A percentile compares a stretch with the other conserved stretches of the same genome.
These are phyloP conservation scores for Acropora tenuis DNA, from an alignment of 64 coral and sea anemone genomes.

Conservation along the genomic window DNA sequence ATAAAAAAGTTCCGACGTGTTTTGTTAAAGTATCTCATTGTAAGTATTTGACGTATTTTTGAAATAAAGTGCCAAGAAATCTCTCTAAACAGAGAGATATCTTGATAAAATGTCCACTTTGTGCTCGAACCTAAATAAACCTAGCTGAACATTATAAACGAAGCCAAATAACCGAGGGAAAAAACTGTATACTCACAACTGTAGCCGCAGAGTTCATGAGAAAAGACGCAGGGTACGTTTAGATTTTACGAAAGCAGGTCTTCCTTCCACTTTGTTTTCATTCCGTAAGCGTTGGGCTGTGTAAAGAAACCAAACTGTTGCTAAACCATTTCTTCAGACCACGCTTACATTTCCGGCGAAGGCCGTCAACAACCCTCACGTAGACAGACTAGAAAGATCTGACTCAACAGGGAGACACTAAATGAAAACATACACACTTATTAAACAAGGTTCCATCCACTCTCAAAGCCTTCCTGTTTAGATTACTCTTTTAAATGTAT, in stretches of 20 bases:
- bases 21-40: neutral
- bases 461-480: neutral
- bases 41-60: neutral
- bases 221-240: neutral
- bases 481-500: neutral
- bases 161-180: neutral
- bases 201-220: conserved; percentile 43
- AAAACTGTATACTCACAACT: conserved; percentile 22
- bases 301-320: neutral
- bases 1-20: neutral
- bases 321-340: neutral
- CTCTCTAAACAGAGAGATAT: neutral
- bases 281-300: neutral
- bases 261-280: conserved; percentile 19
- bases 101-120: neutral
- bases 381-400: neutral
- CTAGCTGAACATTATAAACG: neutral
- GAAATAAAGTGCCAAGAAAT: neutral
- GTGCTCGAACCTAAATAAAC: neutral
- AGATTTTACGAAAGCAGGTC: conserved; percentile 19
- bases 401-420: neutral
- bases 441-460: neutral
- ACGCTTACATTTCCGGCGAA: conserved; percentile 41
- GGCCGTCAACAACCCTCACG: neutral
- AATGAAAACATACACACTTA: neutral